Percentiles rank a stretch among this genome's conserved stretches.
These are phyloP conservation scores for Babyrousa celebensis DNA, from an alignment of 2,797 vertebrate genomes.

Conservation along the genomic window DNA sequence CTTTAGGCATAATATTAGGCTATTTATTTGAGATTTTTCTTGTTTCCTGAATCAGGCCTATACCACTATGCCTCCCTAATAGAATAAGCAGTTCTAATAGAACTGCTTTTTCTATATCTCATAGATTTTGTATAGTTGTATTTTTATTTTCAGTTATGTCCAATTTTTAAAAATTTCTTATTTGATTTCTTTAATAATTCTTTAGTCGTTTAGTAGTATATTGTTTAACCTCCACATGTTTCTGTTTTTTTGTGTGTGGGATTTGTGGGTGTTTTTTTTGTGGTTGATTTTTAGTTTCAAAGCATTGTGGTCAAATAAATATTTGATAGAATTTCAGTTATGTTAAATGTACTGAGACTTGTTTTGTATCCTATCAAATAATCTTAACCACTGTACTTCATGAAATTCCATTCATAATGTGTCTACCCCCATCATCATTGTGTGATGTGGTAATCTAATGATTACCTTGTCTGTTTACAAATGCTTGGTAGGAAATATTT, in stretches of 20 bases:
- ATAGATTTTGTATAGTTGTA: not conserved
- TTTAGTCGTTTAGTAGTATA: not conserved
- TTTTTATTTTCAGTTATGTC: not conserved
- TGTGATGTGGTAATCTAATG: not conserved
- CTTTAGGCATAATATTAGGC: not conserved
- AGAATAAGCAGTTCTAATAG: not conserved
- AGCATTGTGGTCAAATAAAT: not conserved
- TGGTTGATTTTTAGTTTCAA: not conserved
- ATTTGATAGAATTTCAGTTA: not conserved
- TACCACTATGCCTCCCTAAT: not conserved
- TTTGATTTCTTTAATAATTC: not conserved
- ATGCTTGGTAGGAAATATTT: not conserved
- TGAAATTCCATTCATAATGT: not conserved
- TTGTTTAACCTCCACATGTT: not conserved
- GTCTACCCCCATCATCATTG: not conserved
- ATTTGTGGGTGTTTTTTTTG: not conserved
- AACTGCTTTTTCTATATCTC: not conserved
- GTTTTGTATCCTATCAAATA: too few species aligned
- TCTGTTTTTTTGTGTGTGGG: not conserved
- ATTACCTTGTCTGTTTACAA: not conserved
- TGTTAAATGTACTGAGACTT: not conserved
- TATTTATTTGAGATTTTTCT: not conserved
- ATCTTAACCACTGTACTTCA: not conserved
- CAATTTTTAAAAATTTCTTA: not conserved
- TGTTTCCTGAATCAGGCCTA: not conserved